Evolutionary conservation across 1,140 invertebrate species (phyloP), one percentile per base, ranked within the genome.

Genomic region (Gryllus bimaculatus): DNA sequence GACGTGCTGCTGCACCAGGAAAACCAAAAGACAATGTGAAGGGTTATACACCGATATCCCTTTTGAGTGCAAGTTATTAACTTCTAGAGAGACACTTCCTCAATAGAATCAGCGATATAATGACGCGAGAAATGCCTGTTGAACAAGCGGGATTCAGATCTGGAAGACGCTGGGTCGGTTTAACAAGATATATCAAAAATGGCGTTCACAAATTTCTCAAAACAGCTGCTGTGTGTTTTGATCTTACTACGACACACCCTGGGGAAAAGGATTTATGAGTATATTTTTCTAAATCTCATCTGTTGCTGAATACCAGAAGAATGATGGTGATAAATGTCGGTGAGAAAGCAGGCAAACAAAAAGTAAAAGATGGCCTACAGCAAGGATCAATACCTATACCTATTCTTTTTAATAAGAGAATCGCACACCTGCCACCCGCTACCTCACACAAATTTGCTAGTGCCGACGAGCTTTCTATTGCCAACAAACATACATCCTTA

Each of bases 281-380:
- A 66, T 3, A 3, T 66, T 66, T 66, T 7, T 66, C 10, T 3
- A 66, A 66, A 66, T 79, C 13, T 73, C 73, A 49, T 48, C 76
- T n/a, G 66, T 78, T 77, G 48, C 75, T 80, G 48, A 73, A 75
- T 47, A 47, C 77, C 75, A 77, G 79, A 80, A 77, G 20, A 47
- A 76, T 77, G 10, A 75, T 73, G 20, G 79, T 80, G n/a, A 77
- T 54, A n/a, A 75, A 73, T 8, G 75, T 8, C 47, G 48, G 75
- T 74, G 66, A 76, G 10, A 75, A 54, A 75, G 76, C 74, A 66
- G 18, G 26, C 26, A 47, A 74, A 76, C 18, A 47, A 80, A 47
- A 80, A 77, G 39, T 49, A 54, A 48, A 80, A 77, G 77, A 80
- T 48, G 76, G 79, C 48, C 73, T 81, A 73, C 78, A 48, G 76